These are phyloP conservation scores for Meta bourneti DNA, from an alignment of 2,888 invertebrate genomes.

Conservation along the genomic window DNA sequence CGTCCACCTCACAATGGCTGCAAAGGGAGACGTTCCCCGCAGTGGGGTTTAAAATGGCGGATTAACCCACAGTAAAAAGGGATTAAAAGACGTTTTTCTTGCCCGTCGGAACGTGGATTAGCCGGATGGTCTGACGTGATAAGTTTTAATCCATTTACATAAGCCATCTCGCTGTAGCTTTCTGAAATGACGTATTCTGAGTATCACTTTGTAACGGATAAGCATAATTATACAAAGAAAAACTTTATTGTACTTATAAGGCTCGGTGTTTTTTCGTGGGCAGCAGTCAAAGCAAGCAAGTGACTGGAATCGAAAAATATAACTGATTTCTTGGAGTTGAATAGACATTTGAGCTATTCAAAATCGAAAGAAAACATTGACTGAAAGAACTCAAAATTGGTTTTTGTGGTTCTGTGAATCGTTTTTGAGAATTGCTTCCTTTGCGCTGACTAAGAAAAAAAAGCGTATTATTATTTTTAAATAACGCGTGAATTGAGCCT, in stretches of 20 bases:
- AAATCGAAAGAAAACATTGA: conserved; percentile 1
- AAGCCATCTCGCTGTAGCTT: conserved; percentile 12
- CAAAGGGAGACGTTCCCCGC: background rate
- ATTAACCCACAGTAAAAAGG: conserved; percentile 65
- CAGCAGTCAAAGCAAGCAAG: background rate
- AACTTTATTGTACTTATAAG: background rate
- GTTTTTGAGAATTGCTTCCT: background rate
- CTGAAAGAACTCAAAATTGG: background rate
- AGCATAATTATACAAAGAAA: background rate
- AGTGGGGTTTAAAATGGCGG: background rate
- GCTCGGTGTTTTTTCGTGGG: background rate
- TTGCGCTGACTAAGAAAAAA: too few relatives aligned
- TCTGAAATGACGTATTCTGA: background rate
- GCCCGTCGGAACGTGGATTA: conserved; percentile 22
- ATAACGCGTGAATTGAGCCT: too few relatives aligned
- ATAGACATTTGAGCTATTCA: background rate
- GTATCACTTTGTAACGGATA: background rate
- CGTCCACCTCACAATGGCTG: background rate
- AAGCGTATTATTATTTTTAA: too few relatives aligned
- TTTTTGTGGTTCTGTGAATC: background rate
- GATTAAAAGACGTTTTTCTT: conserved; percentile 59
- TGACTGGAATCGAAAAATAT: background rate
- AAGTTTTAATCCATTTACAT: conserved; percentile 64
- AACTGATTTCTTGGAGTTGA: background rate
- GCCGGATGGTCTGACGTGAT: conserved; percentile 63